These are phyloP conservation scores for Tauraco hartlaubi DNA, from an alignment of 2,797 vertebrate genomes.

Conservation along the genomic window DNA sequence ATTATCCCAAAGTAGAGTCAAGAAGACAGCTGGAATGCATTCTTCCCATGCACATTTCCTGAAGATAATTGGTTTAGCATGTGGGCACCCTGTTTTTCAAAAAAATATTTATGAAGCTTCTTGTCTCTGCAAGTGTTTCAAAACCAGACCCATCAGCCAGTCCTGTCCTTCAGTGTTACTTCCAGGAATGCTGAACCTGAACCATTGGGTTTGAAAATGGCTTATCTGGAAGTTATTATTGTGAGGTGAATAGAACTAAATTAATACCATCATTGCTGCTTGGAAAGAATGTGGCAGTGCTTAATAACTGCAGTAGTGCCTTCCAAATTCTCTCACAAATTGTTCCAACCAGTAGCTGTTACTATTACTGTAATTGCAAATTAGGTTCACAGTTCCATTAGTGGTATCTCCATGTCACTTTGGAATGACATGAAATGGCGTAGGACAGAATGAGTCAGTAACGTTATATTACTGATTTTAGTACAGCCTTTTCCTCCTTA, in stretches of 20 bases:
- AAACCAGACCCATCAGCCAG: not conserved
- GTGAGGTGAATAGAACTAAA: slow-evolving; percentile 21
- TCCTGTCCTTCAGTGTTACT: not conserved
- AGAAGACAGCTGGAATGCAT: not conserved
- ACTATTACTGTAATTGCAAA: slow-evolving; percentile 33
- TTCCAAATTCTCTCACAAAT: slow-evolving; percentile 48
- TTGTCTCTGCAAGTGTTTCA: not conserved
- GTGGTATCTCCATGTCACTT: slow-evolving; percentile 52
- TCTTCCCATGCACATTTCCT: not conserved
- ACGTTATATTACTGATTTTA: slow-evolving; percentile 34
- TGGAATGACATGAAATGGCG: not conserved
- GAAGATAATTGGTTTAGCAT: not conserved
- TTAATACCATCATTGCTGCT: slow-evolving; percentile 16
- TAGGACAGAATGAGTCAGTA: slow-evolving; percentile 8
- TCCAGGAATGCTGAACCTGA: not conserved
- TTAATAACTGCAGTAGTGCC: slow-evolving; percentile 20
- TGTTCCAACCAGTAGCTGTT: slow-evolving; percentile 42
- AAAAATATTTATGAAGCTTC: not conserved
- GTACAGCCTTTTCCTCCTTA: not conserved
- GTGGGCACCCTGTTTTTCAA: not conserved
- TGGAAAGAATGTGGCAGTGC: slow-evolving; percentile 41
- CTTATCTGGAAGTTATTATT: slow-evolving; percentile 38
- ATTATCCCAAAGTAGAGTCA: not conserved
- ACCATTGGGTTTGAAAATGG: not conserved
- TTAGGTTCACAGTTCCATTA: slow-evolving; percentile 18